Conservation (phyloP, 2,797 vertebrate species). For the Myripristis murdjan region DNA sequence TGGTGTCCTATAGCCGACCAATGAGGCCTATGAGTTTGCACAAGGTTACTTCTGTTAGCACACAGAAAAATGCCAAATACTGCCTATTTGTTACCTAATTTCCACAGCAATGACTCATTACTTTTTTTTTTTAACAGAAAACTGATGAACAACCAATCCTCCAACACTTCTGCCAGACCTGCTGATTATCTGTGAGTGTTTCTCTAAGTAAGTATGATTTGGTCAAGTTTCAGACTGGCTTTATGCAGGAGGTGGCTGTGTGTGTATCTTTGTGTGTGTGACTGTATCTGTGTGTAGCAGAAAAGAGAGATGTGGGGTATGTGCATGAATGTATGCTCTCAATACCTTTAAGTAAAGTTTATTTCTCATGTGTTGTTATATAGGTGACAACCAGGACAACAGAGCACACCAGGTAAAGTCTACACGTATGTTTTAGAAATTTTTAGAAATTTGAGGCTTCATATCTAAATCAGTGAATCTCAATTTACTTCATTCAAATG, state of each 20-base stretch:
- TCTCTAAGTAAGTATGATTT: no score
- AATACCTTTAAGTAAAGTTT: not conserved
- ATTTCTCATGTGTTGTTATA: slow-evolving; percentile 35
- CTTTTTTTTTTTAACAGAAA: slow-evolving; percentile 40
- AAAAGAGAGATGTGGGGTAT: not conserved
- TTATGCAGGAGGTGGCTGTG: no score
- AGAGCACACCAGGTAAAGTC: slow-evolving; percentile 49
- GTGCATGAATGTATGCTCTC: no score
- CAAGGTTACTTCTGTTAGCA: not conserved
- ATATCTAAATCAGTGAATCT: no score
- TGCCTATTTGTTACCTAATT: not conserved
- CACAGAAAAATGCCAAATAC: not conserved
- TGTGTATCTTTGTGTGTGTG: no score
- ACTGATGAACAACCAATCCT: fast-evolving
- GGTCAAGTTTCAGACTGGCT: no score
- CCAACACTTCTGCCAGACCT: not conserved
- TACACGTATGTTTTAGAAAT: no score
- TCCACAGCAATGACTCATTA: not conserved
- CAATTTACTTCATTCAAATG: not conserved
- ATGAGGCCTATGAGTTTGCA: no score
- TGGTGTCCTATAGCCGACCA: not conserved
- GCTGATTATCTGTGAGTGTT: slow-evolving; percentile 30
- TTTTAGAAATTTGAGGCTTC: no score
- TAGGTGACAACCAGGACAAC: slow-evolving; percentile 19
- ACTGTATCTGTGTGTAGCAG: not conserved